Base-by-base conservation (phyloP, 2,797 vertebrate genomes). In the Premnoplex brunnescens region DNA sequence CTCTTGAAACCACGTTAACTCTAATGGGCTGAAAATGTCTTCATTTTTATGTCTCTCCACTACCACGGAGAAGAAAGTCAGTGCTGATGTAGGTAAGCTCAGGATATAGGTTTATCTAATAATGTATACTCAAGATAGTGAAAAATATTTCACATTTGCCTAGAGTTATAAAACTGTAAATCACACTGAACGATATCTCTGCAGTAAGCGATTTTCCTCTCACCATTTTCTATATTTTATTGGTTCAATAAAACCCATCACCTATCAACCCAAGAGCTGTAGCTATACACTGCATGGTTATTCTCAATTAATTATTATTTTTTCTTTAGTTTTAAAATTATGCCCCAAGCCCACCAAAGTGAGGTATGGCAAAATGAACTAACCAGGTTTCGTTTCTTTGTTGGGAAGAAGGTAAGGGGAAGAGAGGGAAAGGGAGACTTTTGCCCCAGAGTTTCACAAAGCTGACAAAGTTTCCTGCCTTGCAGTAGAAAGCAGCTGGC, bases 161-260 rank as follows among this genome's bases (percentile, higher is more conserved):
- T 94, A 71, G 74, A 72, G 95, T 91, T 87, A 96, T 83, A 95
- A 68, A 95, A 59, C 81, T 68, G 86, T 92, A 96, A 96, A 95
- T 95, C 94, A 92, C 62, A 67, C 36, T 69, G 85, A 96, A 85
- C 1, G 6, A 6, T n/a, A 88, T 18, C 81, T 44, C 84, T 91
- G 78, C 91, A 91, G 58, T 78, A 95, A 92, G 68, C 68, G 4
- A 3, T 71, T 92, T 92, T 56, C 88, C 72, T 74, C 67, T 36
- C 93, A 92, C 32, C 7, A 43, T 76, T 87, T 91, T 84, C 94
- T 90, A 0, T 87, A 78, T 85, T 96, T 96, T 93, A 96, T 52
- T 52, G 21, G 66, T 77, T 94, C 81, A 91, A 76, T 91, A 96
- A 97, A 96, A 74, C 63, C 73, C 82, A 95, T 81, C 89, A 88